phyloP scores from a whole-genome alignment of 2,888 invertebrate species.

The Iphiclides podalirius region DNA sequence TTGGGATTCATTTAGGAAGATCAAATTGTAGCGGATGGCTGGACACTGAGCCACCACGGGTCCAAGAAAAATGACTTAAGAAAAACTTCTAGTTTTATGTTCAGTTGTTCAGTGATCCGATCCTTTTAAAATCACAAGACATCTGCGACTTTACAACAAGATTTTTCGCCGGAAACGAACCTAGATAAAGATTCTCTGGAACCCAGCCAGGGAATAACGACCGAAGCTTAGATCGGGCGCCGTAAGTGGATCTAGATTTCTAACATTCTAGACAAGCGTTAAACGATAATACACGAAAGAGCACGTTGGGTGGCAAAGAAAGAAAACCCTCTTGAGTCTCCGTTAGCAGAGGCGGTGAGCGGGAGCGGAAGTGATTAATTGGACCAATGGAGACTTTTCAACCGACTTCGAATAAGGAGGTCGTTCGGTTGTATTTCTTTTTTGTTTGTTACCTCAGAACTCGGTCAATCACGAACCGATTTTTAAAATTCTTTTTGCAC shows the following conservation, averaged over 20 bases:
- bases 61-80: too few species aligned
- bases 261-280: constrained; percentile 20
- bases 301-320: not conserved
- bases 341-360: too few species aligned
- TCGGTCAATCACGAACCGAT: too few species aligned
- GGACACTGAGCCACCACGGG: too few species aligned
- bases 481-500: too few species aligned
- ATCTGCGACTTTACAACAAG: constrained; percentile 2
- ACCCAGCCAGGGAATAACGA: constrained; percentile 20
- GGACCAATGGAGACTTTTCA: not conserved
- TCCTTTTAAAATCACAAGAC: constrained; percentile 2
- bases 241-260: constrained; percentile 21
- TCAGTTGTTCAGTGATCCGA: too few species aligned
- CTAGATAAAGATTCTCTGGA: constrained; percentile 16
- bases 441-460: too few species aligned
- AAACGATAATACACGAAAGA: constrained; percentile 12
- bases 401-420: not conserved
- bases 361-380: constrained; percentile 6
- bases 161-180: constrained; percentile 12
- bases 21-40: too few species aligned
- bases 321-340: constrained; percentile 9
- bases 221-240: constrained; percentile 14
- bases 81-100: too few species aligned
- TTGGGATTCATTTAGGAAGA: too few species aligned
- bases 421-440: too few species aligned